These are phyloP conservation scores for Triplophysa yarkandensis DNA, from an alignment of 2,797 vertebrate species.

Conservation along the genomic window DNA sequence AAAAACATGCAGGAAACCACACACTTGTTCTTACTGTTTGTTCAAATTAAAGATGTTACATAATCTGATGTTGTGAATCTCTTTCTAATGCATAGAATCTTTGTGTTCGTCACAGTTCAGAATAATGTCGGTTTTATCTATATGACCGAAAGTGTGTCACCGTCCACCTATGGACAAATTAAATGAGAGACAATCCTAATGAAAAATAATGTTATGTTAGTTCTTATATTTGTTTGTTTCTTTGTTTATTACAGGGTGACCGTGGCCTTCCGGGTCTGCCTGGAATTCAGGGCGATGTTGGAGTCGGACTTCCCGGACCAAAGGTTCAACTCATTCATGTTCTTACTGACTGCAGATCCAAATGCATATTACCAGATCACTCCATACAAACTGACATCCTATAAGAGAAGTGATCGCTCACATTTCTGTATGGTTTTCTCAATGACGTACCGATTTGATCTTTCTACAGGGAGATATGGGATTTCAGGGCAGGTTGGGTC, in stretches of 20 bases:
- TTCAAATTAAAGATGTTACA: too few relatives aligned
- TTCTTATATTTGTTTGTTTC: background rate
- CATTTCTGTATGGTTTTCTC: background rate
- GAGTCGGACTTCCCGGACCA: constrained; percentile 83
- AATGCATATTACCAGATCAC: background rate
- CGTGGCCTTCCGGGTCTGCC: constrained; percentile 79
- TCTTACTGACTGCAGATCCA: background rate
- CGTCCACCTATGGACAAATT: too few relatives aligned
- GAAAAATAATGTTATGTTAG: too few relatives aligned
- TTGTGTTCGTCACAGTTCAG: too few relatives aligned
- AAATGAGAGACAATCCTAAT: too few relatives aligned
- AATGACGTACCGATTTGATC: constrained; percentile 1
- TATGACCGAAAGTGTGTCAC: too few relatives aligned
- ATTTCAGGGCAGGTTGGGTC: constrained; percentile 82
- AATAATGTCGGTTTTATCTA: too few relatives aligned
- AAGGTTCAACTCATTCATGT: constrained; percentile 74
- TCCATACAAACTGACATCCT: background rate
- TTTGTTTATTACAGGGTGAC: constrained; percentile 77
- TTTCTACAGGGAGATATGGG: constrained; percentile 83
- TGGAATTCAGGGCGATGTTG: constrained; percentile 87
- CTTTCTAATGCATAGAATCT: too few relatives aligned
- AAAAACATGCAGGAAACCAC: too few relatives aligned
- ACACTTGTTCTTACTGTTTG: too few relatives aligned
- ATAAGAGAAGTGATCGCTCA: too few relatives aligned
- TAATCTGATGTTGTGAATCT: too few relatives aligned